Base-by-base conservation (phyloP, 2,888 invertebrate genomes). In the Hirtodrosophila trivittata region DNA sequence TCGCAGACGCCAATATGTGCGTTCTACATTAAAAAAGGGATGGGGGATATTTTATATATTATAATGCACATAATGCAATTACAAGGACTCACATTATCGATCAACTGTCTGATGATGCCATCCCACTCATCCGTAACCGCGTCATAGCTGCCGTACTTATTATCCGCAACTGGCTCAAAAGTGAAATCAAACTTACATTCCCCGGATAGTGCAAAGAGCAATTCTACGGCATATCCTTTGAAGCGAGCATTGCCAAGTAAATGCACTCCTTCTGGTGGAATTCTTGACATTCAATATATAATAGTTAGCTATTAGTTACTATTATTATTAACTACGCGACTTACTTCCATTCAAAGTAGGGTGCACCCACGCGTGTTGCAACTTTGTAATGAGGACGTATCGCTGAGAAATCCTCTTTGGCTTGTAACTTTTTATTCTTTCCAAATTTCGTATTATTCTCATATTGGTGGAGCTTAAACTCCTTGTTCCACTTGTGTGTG, bases 1-100 rank as follows among this genome's bases (percentile, higher is more conserved):
- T 99, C 98, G 81, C 98, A 98, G 62, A 99, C 95, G 1, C 97
- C 98, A 73, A 99, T 93, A 90, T 98, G 97, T 10, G 97, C 97
- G 93, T 95, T 95, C 97, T 97, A 92, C 25, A 25, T 25, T 4
- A 25, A 9, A 13, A 13, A 14, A 7, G 10, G 13, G 3, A 9
- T 3, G 1, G 16, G 9, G 35, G n/a, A n/a, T 13, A 28, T 7
- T n/a, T n/a, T n/a, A n/a, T n/a, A n/a, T n/a, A n/a, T n/a, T n/a
- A n/a, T n/a, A n/a, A n/a, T n/a, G n/a, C n/a, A n/a, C n/a, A n/a
- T n/a, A n/a, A n/a, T n/a, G n/a, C n/a, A n/a, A 16, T 14, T 25
- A 28, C 6, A 16, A 13, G 9, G 13, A 70, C 93, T 90, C 90
- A 96, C 96, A 90, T 94, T 93, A 88, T 96, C 95, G 32, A 96